Evolutionary conservation across 92 coral and sea anemone species (phyloP).

Genomic region (Micromussa lordhowensis): DNA sequence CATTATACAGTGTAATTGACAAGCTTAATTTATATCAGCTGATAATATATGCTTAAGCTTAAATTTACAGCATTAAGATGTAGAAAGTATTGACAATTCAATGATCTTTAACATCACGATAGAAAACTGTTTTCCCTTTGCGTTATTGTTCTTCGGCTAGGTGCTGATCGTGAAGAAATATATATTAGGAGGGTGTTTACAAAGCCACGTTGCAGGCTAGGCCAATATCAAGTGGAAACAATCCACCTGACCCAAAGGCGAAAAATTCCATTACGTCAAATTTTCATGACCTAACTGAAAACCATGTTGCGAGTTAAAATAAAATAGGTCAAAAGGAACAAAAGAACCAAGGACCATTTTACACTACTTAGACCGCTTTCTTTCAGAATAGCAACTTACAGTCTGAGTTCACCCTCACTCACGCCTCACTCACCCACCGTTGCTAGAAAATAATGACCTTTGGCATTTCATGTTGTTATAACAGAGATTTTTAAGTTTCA

Average conservation of each 20-base stretch:
- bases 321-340: neutral
- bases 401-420: too few relatives aligned
- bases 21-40: neutral
- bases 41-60: neutral
- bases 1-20: too few relatives aligned
- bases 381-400: too few relatives aligned
- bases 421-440: neutral
- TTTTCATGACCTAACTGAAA: neutral
- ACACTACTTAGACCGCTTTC: neutral
- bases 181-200: neutral
- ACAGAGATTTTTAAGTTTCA: neutral
- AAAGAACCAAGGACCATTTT: neutral
- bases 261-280: neutral
- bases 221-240: too few relatives aligned
- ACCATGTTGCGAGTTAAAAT: neutral
- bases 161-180: neutral
- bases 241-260: neutral
- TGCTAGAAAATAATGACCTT: neutral
- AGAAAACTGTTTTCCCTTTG: neutral
- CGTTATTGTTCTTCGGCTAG: neutral
- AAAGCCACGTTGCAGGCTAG: neutral
- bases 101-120: neutral
- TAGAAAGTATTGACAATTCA: neutral
- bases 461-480: neutral
- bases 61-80: neutral